These are phyloP conservation scores for Lasioglossum villosulum DNA, from an alignment of 2,888 invertebrate genomes.

Conservation along the genomic window DNA sequence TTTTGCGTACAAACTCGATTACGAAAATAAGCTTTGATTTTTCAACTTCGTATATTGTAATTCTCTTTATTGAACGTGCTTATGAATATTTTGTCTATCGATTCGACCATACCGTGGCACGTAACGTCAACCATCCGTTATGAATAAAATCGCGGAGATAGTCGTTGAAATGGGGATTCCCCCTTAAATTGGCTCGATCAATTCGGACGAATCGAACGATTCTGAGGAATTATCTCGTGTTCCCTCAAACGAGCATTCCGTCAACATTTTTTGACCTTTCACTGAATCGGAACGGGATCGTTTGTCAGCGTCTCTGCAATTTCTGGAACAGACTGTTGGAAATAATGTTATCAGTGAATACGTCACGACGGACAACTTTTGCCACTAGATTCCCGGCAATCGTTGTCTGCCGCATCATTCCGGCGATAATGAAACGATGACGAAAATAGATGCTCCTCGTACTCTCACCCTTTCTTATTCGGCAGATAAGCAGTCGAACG, in stretches of 20 bases:
- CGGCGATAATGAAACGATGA: conserved; percentile 29
- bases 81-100: background rate
- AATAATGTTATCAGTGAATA: conserved; percentile 33
- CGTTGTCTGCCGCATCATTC: conserved; percentile 19
- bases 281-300: conserved; percentile 4
- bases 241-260: background rate
- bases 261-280: conserved; percentile 24
- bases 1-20: background rate
- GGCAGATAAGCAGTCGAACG: background rate
- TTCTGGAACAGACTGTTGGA: conserved; percentile 14
- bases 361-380: conserved; percentile 14
- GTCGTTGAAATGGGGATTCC: background rate
- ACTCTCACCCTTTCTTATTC: conserved; percentile 9
- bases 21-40: background rate
- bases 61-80: background rate
- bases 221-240: background rate
- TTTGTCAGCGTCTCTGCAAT: background rate
- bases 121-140: background rate
- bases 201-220: background rate
- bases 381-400: conserved; percentile 15
- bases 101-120: background rate
- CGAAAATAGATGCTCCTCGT: conserved; percentile 35
- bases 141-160: background rate
- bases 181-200: background rate
- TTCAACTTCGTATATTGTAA: background rate